These are phyloP conservation scores for Cepphus grylle DNA, from an alignment of 2,113 vertebrate genomes.

Conservation along the genomic window DNA sequence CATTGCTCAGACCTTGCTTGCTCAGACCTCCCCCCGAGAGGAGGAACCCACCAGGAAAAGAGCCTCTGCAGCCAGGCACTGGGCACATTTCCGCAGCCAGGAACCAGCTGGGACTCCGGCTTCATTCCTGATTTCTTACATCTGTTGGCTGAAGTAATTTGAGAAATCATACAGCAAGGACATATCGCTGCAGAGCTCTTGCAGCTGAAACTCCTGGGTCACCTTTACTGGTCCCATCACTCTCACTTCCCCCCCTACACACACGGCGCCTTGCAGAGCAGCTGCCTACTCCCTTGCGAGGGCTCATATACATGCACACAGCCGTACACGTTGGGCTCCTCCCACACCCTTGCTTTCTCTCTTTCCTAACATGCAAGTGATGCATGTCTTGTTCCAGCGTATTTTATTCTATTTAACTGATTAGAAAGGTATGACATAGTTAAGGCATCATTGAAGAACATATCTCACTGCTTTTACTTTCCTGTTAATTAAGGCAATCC, in stretches of 20 bases:
- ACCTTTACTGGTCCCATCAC: neutral
- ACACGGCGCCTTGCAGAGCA: neutral
- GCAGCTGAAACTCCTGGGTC: neutral
- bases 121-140: rapidly evolving
- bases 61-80: neutral
- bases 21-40: too few relatives aligned
- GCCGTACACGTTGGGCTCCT: rapidly evolving
- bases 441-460: neutral
- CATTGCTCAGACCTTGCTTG: too few relatives aligned
- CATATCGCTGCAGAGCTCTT: neutral
- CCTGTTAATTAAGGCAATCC: neutral
- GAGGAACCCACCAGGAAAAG: neutral
- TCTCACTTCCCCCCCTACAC: rapidly evolving
- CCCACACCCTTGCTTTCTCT: neutral
- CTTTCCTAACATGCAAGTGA: neutral
- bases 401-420: neutral
- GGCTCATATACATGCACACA: neutral
- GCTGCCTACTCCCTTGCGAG: neutral
- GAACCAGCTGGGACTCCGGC: neutral
- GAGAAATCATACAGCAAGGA: neutral
- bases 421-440: neutral
- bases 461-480: neutral
- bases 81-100: neutral
- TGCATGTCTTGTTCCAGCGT: neutral
- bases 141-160: neutral